phyloP scores from a whole-genome alignment of 2,797 vertebrate genomes.

The Acropternis orthonyx region DNA sequence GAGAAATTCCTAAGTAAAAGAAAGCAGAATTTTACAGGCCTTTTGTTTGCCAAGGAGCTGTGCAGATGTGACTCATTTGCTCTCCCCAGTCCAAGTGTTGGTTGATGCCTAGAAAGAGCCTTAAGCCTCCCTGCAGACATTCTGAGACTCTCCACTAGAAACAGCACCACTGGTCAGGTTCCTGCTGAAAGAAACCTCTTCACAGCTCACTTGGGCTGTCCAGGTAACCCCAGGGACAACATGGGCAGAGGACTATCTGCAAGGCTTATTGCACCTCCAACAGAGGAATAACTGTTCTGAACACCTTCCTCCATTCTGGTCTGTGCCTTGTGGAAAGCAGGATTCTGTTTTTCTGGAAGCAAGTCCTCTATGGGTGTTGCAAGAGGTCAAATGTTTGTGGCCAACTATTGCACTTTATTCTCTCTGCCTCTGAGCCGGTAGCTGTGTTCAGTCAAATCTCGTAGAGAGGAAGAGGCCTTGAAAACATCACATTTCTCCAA shows the following conservation, averaged over 20 bases:
- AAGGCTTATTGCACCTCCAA: neutral
- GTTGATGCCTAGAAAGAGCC: constrained; percentile 47
- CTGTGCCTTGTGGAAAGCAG: neutral
- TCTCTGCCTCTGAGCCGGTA: neutral
- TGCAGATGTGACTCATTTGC: constrained; percentile 46
- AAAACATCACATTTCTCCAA: neutral
- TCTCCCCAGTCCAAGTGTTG: constrained; percentile 16
- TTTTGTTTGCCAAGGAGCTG: constrained; percentile 9
- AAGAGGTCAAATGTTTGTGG: neutral
- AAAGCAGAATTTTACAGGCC: constrained; percentile 19
- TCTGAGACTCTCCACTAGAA: neutral
- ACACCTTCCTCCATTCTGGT: neutral
- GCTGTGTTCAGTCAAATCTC: neutral
- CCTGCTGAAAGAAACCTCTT: neutral
- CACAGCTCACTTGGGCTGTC: neutral
- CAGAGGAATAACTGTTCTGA: neutral
- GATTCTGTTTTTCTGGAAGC: neutral
- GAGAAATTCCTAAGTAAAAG: constrained; percentile 30
- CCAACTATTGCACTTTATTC: neutral
- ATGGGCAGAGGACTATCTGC: neutral
- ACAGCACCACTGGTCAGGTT: neutral
- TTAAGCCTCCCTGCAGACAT: neutral
- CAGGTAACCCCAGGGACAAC: neutral
- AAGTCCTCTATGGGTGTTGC: neutral
- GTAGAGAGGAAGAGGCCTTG: neutral